Evolutionary conservation across 2,888 invertebrate species (phyloP), one percentile per base, ranked within the genome.

Genomic region (Anodontia alba): DNA sequence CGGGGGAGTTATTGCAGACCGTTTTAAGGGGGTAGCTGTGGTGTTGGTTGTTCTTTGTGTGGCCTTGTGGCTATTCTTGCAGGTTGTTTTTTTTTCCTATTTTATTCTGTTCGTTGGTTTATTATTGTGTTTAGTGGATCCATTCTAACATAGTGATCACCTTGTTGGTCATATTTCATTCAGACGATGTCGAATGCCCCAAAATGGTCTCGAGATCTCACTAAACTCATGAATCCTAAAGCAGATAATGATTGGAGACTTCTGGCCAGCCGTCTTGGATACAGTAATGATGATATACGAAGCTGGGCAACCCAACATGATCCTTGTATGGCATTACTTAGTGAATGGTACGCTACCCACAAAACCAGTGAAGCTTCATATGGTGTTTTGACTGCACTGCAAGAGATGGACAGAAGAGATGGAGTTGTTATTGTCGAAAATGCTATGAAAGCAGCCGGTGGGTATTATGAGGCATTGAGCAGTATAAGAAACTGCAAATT

Each of bases 281-380:
- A 92, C 90, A 91, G 83, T 71, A 89, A 89, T 72, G 92, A 92
- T 75, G 94, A 94, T 84, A 91, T 94, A 31, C 86, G 90, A 73
- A 90, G 86, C 20, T 94, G 93, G 93, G 90, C 93, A 5, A 91
- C 90, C 67, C 93, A 92, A 72, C 76, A 90, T 33, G 93, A 94
- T 77, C 94, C 94, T 7, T 93, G 93, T 73, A 91, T 94, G 92
- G 88, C 91, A 8, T 73, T 94, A 84, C 85, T 94, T n/a, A 92
- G 91, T 84, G 93, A 94, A 80, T 94, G 93, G 93, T 94, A 91
- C 80, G 90, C 93, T 68, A 92, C 91, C n/a, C 91, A 93, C 80
- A 93, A 92, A 79, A 92, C 92, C 15, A 89, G 91, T 71, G 94
- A 93, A 78, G 92, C 92, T 20, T 89, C 84, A 7, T 80, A 84